phyloP scores from a whole-genome alignment of 2,113 vertebrate species.

The Micromys minutus region DNA sequence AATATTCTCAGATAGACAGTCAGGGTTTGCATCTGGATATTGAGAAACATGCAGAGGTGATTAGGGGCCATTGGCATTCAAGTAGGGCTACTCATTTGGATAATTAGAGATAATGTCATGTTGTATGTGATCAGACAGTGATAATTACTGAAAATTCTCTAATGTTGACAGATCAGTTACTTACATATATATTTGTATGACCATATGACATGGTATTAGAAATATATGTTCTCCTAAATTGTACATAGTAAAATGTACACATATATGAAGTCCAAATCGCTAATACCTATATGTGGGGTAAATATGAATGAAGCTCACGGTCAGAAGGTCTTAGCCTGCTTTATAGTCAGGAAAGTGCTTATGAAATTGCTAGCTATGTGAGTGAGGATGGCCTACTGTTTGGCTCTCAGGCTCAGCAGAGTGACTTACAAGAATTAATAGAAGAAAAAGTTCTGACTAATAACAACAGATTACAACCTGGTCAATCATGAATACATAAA shows the following conservation, averaged over 20 bases:
- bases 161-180: neutral
- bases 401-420: neutral
- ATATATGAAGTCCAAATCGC: neutral
- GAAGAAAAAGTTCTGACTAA: neutral
- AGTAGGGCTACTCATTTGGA: conserved; percentile 1
- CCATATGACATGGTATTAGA: neutral
- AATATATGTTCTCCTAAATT: neutral
- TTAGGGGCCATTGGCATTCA: neutral
- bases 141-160: conserved; percentile 46
- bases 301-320: neutral
- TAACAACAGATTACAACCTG: neutral
- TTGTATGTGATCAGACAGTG: conserved; percentile 38
- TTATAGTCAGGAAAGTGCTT: neutral
- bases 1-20: conserved; percentile 39
- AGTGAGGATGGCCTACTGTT: neutral
- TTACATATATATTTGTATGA: neutral
- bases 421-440: conserved; percentile 17
- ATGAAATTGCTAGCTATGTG: neutral
- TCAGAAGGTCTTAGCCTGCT: neutral
- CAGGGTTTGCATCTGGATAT: conserved; percentile 33
- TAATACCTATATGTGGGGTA: neutral
- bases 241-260: neutral
- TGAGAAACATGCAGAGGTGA: conserved; percentile 33
- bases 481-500: neutral
- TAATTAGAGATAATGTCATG: conserved; percentile 54